phyloP scores from a whole-genome alignment of 2,113 vertebrate genomes.

The Ictidomys tridecemlineatus region DNA sequence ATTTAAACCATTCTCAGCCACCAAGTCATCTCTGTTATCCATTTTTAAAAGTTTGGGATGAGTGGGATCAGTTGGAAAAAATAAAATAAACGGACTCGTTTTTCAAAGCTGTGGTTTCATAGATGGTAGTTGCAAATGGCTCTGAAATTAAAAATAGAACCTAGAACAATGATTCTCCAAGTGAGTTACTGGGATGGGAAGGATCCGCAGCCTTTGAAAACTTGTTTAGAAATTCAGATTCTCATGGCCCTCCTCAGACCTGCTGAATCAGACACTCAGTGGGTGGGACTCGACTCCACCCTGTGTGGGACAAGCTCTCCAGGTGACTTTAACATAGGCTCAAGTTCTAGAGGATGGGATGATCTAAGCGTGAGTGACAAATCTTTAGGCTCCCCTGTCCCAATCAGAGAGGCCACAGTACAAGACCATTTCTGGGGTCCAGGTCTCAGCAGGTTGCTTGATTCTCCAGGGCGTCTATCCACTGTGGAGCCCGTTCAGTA shows the following conservation, averaged over 20 bases:
- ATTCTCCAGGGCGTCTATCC: neutral
- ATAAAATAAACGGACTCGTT: slow-evolving; percentile 13
- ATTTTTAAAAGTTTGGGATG: slow-evolving; percentile 57
- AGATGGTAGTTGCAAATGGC: neutral
- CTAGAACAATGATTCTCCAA: neutral
- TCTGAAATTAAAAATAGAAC: slow-evolving; percentile 23
- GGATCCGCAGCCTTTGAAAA: neutral
- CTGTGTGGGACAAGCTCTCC: neutral
- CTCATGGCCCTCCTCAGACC: neutral
- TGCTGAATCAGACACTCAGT: neutral
- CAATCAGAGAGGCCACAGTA: neutral
- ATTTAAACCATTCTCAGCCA: slow-evolving; percentile 71
- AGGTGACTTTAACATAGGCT: neutral
- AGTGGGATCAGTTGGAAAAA: slow-evolving; percentile 43
- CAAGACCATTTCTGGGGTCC: neutral
- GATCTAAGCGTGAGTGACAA: neutral
- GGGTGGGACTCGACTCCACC: neutral
- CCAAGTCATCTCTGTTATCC: slow-evolving; percentile 27
- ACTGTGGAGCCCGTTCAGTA: too few species aligned
- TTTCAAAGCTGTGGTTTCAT: slow-evolving; percentile 36
- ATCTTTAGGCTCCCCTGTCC: neutral
- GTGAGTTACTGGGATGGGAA: neutral
- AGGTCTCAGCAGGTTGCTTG: neutral
- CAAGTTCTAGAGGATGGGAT: neutral
- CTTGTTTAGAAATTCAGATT: neutral